Evolutionary conservation across 1,140 invertebrate species (phyloP), one percentile per base, ranked within the genome.

Genomic region (Ostrea denselamellosa): DNA sequence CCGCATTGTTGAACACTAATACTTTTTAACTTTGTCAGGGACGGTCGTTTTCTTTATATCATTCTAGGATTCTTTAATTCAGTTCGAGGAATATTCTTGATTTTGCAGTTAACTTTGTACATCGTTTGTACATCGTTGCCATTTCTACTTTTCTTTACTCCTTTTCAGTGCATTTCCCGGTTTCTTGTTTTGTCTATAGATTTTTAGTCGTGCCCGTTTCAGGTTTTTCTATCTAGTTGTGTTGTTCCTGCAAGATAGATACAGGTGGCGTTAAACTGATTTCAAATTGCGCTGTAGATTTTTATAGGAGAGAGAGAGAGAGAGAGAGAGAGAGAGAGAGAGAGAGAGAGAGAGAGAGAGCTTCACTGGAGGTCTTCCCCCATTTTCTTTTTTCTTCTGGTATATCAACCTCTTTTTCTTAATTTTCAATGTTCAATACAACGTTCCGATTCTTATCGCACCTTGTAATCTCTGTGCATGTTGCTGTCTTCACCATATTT

Each of bases 361-460:
- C 87, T 85, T n/a, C 8, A 7, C 52, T 9, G 52, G 58, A 2
- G 28, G 22, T n/a, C 28, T 44, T 22, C 82, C 53, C 12, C 84
- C 84, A 0, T 71, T 71, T 8, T 56, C 17, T 82, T 58, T 85
- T 44, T 44, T 17, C 62, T 85, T 56, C 56, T 58, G 58, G 22
- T 85, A 85, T 25, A 65, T 17, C 4, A 53, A 22, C 81, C 58
- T 85, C 58, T 88, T 68, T 54, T 85, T 85, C 25, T 81, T 7
- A 14, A 81, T 88, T 71, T 77, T 88, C 44, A 22, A 17, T 25
- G 44, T 88, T 10, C n/a, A n/a, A n/a, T n/a, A n/a, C n/a, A n/a
- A n/a, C n/a, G n/a, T n/a, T n/a, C n/a, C n/a, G n/a, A n/a, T n/a
- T n/a, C 83, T 58, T 34, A 62, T 25, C 22, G 8, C 14, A 77